Evolutionary conservation across 1,140 invertebrate species (phyloP).

Genomic region (Centruroides sculpturatus): DNA sequence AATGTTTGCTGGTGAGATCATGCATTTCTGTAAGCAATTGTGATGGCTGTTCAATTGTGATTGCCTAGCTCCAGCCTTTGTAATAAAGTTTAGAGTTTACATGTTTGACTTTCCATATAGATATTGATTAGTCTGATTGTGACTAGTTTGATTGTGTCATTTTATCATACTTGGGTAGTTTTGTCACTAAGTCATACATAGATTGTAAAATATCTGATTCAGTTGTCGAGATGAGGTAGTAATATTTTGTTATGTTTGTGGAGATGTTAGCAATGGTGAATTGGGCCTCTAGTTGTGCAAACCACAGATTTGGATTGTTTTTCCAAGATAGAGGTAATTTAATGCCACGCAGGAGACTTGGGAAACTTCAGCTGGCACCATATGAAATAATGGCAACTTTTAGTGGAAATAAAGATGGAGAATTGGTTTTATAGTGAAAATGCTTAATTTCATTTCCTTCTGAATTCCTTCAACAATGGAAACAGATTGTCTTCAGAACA

Average conservation of each 20-base stretch:
- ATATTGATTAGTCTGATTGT: not conserved
- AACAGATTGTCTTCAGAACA: no score
- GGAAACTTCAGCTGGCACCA: no score
- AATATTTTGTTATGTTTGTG: slow-evolving; percentile 16
- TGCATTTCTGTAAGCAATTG: not conserved
- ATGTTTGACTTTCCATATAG: not conserved
- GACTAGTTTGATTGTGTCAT: not conserved
- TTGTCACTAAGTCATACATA: not conserved
- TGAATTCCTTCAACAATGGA: no score
- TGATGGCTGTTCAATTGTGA: not conserved
- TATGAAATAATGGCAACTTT: no score
- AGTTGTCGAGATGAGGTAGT: slow-evolving; percentile 4
- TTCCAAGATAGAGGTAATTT: slow-evolving; percentile 21
- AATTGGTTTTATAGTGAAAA: no score
- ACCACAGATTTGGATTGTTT: slow-evolving; percentile 20
- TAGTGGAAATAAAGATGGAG: no score
- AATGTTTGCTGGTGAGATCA: not conserved
- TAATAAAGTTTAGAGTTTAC: not conserved
- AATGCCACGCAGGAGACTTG: no score
- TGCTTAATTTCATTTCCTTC: no score
- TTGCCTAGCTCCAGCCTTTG: not conserved
- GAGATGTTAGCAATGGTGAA: slow-evolving; percentile 15
- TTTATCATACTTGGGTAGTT: not conserved
- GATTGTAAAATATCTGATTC: slow-evolving; percentile 1
- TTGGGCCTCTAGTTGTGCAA: slow-evolving; percentile 21